A percentile compares a stretch with the other conserved stretches of the same genome.
Evolutionary conservation across 2,888 invertebrate genomes (phyloP).

Genomic region (Euplexia lucipara): DNA sequence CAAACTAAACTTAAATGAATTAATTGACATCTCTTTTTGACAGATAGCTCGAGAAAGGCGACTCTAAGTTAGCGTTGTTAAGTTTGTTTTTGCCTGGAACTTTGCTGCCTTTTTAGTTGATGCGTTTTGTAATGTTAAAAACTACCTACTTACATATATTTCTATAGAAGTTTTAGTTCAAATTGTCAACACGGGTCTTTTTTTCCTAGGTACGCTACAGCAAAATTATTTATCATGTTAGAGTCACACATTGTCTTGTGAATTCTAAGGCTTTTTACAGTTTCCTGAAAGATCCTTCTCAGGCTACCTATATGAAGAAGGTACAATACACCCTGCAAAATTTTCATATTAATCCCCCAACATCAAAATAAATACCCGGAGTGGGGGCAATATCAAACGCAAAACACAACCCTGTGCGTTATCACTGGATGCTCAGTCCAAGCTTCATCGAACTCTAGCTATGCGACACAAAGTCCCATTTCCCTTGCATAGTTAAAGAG

Average conservation of each 20-base stretch:
- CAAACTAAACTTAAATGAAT: too few species aligned
- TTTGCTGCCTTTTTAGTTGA: too few species aligned
- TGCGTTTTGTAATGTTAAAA: too few species aligned
- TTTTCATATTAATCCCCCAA: slow-evolving; percentile 35
- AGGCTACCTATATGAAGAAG: not conserved
- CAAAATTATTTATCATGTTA: too few species aligned
- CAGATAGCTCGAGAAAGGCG: too few species aligned
- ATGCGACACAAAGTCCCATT: slow-evolving; percentile 74
- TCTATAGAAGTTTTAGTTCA: too few species aligned
- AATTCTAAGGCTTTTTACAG: not conserved
- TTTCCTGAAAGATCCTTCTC: not conserved
- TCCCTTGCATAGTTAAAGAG: slow-evolving; percentile 63
- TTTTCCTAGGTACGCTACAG: too few species aligned
- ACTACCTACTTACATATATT: too few species aligned
- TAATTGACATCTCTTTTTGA: too few species aligned
- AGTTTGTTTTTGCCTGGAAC: too few species aligned
- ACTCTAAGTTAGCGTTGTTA: too few species aligned
- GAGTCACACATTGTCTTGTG: not conserved
- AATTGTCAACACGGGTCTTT: too few species aligned
- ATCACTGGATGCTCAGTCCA: slow-evolving; percentile 60
- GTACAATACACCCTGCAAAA: slow-evolving; percentile 13
- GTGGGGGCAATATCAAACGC: slow-evolving; percentile 53
- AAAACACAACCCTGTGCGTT: slow-evolving; percentile 57
- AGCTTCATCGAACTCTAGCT: slow-evolving; percentile 74
- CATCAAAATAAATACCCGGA: slow-evolving; percentile 45